phyloP scores from a whole-genome alignment of 2,113 vertebrate genomes.

The Furnarius figulus region DNA sequence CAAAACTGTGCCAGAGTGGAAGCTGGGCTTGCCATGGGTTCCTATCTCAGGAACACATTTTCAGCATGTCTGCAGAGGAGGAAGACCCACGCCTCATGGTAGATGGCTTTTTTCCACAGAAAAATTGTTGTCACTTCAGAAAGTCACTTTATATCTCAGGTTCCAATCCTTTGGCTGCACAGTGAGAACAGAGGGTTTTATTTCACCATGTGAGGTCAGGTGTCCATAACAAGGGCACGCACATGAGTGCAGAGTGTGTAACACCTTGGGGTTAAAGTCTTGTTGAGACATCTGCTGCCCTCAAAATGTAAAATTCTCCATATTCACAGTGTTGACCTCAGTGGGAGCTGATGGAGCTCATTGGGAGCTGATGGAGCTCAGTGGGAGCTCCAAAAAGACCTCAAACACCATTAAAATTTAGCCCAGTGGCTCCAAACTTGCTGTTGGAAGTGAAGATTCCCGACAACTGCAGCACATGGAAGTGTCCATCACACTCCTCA shows the following conservation, averaged over 20 bases:
- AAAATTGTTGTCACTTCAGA: not conserved
- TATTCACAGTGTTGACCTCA: not conserved
- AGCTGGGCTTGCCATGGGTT: not conserved
- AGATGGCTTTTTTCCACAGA: not conserved
- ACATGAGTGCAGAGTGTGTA: no score
- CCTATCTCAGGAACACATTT: fast-evolving
- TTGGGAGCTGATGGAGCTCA: not conserved
- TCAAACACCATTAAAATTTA: not conserved
- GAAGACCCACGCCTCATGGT: not conserved
- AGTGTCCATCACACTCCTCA: not conserved
- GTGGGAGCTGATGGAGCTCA: not conserved
- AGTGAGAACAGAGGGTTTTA: not conserved
- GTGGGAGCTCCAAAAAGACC: not conserved
- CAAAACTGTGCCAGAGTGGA: not conserved
- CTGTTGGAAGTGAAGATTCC: not conserved
- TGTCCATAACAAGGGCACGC: not conserved
- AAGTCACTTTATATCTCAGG: not conserved
- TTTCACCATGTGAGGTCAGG: fast-evolving
- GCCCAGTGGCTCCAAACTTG: not conserved
- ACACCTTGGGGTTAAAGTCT: not conserved
- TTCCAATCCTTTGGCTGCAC: not conserved
- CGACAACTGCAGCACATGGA: not conserved
- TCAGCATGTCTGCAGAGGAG: not conserved
- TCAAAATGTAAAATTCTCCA: not conserved
- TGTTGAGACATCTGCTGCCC: not conserved